These are phyloP conservation scores for Camelus dromedarius DNA, from an alignment of 2,113 vertebrate species.

Conservation along the genomic window DNA sequence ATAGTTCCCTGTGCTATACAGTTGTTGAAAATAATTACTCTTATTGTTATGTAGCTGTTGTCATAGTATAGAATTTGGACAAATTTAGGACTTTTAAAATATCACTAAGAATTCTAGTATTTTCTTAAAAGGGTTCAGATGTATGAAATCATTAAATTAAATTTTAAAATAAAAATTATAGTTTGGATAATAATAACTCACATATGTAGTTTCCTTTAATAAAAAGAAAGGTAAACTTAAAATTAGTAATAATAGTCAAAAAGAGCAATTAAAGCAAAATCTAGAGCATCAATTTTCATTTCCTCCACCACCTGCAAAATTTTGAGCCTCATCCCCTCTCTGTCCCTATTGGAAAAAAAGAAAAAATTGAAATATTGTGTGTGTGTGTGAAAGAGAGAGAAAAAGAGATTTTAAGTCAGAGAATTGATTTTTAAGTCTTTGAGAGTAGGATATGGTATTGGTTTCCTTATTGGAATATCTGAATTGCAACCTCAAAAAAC, in stretches of 20 bases:
- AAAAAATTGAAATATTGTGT: not conserved
- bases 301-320: not conserved
- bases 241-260: not conserved
- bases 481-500: not conserved
- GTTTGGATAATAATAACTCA: not conserved
- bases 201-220: not conserved
- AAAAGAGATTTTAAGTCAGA: not conserved
- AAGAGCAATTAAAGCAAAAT: slow-evolving; percentile 5
- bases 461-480: not conserved
- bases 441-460: not conserved
- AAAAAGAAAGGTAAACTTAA: not conserved
- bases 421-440: not conserved
- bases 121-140: not conserved
- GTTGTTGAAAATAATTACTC: not conserved
- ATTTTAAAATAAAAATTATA: not conserved
- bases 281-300: not conserved
- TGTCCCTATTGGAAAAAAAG: not conserved
- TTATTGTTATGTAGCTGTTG: not conserved
- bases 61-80: not conserved
- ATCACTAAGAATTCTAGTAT: not conserved
- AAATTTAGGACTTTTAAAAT: not conserved
- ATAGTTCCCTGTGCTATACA: too few relatives aligned
- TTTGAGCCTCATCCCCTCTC: not conserved
- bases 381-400: not conserved
- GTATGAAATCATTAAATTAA: not conserved